phyloP scores from a whole-genome alignment of 2,113 vertebrate species.

The Neolamprologus modestus region DNA sequence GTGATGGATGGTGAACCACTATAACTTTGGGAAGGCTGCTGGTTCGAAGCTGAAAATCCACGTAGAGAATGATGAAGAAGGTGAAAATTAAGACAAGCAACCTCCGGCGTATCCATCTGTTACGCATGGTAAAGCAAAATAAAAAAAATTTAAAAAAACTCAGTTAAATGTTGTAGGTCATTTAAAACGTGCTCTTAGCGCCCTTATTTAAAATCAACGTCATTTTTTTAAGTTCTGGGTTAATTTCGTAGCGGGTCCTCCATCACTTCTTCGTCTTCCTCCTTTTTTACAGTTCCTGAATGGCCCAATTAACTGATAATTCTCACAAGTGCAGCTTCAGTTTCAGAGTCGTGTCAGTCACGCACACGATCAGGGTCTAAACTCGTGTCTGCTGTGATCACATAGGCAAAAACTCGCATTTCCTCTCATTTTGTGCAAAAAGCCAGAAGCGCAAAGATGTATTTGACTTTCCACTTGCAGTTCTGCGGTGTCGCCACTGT shows the following conservation, averaged over 20 bases:
- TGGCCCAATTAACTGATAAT: neutral
- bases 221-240: neutral
- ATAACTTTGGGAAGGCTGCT: neutral
- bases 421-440: neutral
- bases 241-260: neutral
- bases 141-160: neutral
- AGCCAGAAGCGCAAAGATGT: neutral
- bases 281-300: neutral
- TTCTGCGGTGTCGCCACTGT: neutral
- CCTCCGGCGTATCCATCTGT: slow-evolving; percentile 40
- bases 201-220: neutral
- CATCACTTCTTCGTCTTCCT: slow-evolving; percentile 4
- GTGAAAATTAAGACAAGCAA: slow-evolving; percentile 42
- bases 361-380: neutral
- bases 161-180: neutral
- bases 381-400: neutral
- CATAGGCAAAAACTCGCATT: neutral
- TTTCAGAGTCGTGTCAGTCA: neutral
- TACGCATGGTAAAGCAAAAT: slow-evolving; percentile 19
- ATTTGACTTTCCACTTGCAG: neutral
- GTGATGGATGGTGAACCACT: neutral
- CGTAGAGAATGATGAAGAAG: slow-evolving; percentile 51
- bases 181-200: neutral
- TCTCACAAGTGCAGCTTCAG: too few species aligned
- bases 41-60: slow-evolving; percentile 58